Evolutionary conservation across 2,797 vertebrate species (phyloP).

Genomic region (Coilia nasus): DNA sequence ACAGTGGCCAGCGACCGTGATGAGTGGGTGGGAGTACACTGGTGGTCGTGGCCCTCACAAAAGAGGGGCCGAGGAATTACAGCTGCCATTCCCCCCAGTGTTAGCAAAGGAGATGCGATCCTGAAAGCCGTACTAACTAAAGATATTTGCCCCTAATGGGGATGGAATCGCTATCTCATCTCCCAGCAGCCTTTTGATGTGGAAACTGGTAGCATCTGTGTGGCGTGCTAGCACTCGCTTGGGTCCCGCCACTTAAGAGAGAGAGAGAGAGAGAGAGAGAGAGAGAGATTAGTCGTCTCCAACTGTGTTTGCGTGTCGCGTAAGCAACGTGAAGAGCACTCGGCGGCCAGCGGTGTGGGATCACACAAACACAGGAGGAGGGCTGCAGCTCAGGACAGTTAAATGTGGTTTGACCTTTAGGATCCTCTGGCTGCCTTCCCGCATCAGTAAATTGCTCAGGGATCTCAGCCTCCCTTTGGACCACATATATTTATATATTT

Average conservation of each 20-base stretch:
- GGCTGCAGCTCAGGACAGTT: neutral
- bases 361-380: conserved; percentile 13
- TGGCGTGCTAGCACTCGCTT: conserved; percentile 27
- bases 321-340: neutral
- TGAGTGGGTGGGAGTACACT: conserved; percentile 56
- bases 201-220: conserved; percentile 44
- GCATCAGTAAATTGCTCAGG: conserved; percentile 13
- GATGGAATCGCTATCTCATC: conserved; percentile 46
- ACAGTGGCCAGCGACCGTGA: conserved; percentile 51
- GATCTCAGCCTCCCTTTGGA: neutral
- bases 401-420: conserved; percentile 34
- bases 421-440: conserved; percentile 28
- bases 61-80: conserved; percentile 37
- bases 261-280: too few species aligned
- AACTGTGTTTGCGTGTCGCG: neutral
- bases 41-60: conserved; percentile 57
- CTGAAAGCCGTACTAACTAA: conserved; percentile 56
- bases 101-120: conserved; percentile 65
- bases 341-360: neutral
- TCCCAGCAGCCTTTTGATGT: conserved; percentile 49
- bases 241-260: neutral
- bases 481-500: too few species aligned
- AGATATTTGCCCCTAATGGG: conserved; percentile 50
- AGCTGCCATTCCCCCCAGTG: conserved; percentile 38
- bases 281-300: neutral